Percentiles rank a stretch among this genome's conserved stretches.
Conservation (phyloP, 2,888 invertebrate species). For the Sphaeridia pumilis region DNA sequence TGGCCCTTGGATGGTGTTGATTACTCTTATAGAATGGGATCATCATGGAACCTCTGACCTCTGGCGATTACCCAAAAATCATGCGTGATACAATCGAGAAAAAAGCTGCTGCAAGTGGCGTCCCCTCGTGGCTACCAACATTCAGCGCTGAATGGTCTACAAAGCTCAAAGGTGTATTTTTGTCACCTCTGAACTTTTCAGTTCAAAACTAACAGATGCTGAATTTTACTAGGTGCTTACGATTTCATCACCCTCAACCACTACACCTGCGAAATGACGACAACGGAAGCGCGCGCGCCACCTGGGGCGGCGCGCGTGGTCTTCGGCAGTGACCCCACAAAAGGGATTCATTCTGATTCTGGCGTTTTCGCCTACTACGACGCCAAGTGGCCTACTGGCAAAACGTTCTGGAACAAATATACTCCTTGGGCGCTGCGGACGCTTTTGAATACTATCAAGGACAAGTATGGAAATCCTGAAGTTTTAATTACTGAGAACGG, state of each 20-base stretch:
- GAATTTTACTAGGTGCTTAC: slow-evolving; percentile 27
- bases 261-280: slow-evolving; percentile 28
- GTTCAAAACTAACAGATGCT: neutral
- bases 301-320: neutral
- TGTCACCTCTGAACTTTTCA: neutral
- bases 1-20: too few relatives aligned
- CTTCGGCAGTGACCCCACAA: slow-evolving; percentile 2
- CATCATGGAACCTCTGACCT: slow-evolving; percentile 26
- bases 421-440: slow-evolving; percentile 24
- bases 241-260: slow-evolving; percentile 34
- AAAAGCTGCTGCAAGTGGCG: slow-evolving; percentile 38
- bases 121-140: slow-evolving; percentile 29
- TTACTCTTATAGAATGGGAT: slow-evolving; percentile 20
- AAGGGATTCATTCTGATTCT: slow-evolving; percentile 14
- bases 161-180: slow-evolving; percentile 22
- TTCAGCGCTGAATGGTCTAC: slow-evolving; percentile 27
- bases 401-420: slow-evolving; percentile 7
- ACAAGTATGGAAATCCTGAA: slow-evolving; percentile 22
- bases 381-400: slow-evolving; percentile 8
- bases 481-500: slow-evolving; percentile 19
- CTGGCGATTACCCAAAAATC: slow-evolving; percentile 38
- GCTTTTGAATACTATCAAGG: slow-evolving; percentile 24
- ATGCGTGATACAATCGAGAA: slow-evolving; percentile 37
- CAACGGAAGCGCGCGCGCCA: slow-evolving; percentile 1
- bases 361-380: slow-evolving; percentile 11